These are phyloP conservation scores for Eudemis profundana DNA, from an alignment of 2,888 invertebrate genomes.

Conservation along the genomic window DNA sequence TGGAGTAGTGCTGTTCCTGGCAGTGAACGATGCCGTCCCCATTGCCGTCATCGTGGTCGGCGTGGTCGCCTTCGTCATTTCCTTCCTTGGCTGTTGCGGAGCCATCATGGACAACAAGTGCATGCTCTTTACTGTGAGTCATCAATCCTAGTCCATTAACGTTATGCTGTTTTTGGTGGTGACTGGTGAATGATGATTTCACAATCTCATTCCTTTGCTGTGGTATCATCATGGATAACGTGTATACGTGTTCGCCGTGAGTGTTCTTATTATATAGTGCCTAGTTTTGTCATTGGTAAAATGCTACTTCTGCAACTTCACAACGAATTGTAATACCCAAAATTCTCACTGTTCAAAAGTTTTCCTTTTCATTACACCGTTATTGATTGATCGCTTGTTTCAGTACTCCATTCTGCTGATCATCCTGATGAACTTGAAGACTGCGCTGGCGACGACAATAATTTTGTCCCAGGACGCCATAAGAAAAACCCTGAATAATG, in stretches of 20 bases:
- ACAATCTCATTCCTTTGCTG: too few relatives aligned
- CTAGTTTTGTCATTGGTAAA: too few relatives aligned
- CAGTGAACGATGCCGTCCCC: conserved; percentile 1
- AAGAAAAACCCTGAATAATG: background rate
- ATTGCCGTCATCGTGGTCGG: conserved; percentile 27
- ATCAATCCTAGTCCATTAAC: background rate
- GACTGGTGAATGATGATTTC: too few relatives aligned
- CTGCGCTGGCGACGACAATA: conserved; percentile 27
- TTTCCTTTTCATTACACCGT: background rate
- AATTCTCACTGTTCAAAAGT: too few relatives aligned
- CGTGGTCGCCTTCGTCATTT: conserved; percentile 29
- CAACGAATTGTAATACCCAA: too few relatives aligned
- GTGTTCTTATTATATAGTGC: too few relatives aligned
- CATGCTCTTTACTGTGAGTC: conserved; percentile 30
- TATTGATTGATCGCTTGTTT: background rate
- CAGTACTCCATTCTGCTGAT: conserved; percentile 40
- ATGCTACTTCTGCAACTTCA: too few relatives aligned
- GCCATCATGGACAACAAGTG: conserved; percentile 30
- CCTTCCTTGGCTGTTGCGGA: conserved; percentile 38
- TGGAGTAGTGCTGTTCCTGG: conserved; percentile 9
- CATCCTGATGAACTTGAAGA: conserved; percentile 38
- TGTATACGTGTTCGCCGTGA: too few relatives aligned
- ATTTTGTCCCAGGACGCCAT: background rate
- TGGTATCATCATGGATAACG: too few relatives aligned
- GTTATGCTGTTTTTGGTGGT: too few relatives aligned